phyloP scores from a whole-genome alignment of 1,140 invertebrate species.

The Trichonephila clavata region DNA sequence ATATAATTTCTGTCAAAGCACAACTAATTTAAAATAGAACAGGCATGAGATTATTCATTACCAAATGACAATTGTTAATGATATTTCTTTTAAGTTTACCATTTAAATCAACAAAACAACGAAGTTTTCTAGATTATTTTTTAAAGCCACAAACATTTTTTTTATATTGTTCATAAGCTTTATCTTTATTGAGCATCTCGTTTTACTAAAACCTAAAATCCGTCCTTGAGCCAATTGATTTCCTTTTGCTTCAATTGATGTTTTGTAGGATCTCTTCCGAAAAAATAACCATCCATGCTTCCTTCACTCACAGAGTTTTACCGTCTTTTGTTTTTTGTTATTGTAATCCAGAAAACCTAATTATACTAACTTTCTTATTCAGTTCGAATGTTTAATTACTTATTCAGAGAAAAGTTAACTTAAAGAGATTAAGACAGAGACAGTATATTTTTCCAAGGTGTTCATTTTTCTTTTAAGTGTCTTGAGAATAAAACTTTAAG shows the following conservation, averaged over 20 bases:
- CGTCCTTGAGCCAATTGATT: not conserved
- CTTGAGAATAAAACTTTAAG: no score
- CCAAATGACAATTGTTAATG: no score
- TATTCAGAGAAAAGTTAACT: not conserved
- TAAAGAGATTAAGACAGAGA: not conserved
- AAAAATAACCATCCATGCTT: not conserved
- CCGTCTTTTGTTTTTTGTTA: not conserved
- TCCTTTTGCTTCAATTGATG: not conserved
- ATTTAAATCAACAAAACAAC: no score
- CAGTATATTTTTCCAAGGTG: not conserved
- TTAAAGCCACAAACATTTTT: not conserved
- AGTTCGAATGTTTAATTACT: not conserved
- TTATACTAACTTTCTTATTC: not conserved
- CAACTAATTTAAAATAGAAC: no score
- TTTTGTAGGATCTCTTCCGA: not conserved
- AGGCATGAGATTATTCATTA: no score
- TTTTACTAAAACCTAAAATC: not conserved
- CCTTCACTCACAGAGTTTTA: not conserved
- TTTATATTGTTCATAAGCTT: not conserved
- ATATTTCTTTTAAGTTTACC: no score
- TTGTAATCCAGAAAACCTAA: not conserved
- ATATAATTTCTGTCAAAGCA: no score
- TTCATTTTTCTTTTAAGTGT: not conserved
- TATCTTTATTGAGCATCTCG: not conserved
- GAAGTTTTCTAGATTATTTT: not conserved